phyloP scores from a whole-genome alignment of 1,140 invertebrate species.

The Pectinophora gossypiella region DNA sequence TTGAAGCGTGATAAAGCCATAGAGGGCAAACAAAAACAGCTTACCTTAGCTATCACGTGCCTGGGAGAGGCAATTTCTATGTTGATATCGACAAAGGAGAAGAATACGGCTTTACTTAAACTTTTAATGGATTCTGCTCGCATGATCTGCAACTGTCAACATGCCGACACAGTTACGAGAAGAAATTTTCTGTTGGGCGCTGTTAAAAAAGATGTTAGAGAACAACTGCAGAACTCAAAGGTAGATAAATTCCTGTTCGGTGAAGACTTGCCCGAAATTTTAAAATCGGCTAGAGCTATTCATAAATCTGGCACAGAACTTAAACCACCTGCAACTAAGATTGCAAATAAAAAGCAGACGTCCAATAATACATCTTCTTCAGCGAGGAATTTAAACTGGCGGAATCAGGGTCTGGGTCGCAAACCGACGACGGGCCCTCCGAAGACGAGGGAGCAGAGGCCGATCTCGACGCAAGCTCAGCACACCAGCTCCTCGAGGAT shows the following conservation, averaged over 20 bases:
- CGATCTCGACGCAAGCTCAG: not conserved
- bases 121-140: conserved; percentile 1
- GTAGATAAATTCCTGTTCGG: conserved; percentile 12
- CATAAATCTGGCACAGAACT: conserved; percentile 10
- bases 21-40: conserved; percentile 12
- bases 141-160: conserved; percentile 6
- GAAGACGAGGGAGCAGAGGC: not conserved
- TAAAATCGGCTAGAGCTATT: conserved; percentile 11
- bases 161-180: conserved; percentile 9
- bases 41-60: conserved; percentile 4
- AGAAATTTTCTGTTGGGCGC: conserved; percentile 6
- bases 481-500: not conserved
- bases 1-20: conserved; percentile 12
- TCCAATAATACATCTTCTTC: not conserved
- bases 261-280: conserved; percentile 10
- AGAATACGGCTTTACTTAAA: not conserved
- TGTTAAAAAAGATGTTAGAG: conserved; percentile 13
- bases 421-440: not conserved
- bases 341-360: not conserved
- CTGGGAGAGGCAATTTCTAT: conserved; percentile 4
- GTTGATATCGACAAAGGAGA: not conserved
- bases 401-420: not conserved
- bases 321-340: not conserved
- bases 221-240: conserved; percentile 9
- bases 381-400: conserved; percentile 1